Conservation (phyloP, 2,888 invertebrate genomes). For the Clitarchus hookeri region DNA sequence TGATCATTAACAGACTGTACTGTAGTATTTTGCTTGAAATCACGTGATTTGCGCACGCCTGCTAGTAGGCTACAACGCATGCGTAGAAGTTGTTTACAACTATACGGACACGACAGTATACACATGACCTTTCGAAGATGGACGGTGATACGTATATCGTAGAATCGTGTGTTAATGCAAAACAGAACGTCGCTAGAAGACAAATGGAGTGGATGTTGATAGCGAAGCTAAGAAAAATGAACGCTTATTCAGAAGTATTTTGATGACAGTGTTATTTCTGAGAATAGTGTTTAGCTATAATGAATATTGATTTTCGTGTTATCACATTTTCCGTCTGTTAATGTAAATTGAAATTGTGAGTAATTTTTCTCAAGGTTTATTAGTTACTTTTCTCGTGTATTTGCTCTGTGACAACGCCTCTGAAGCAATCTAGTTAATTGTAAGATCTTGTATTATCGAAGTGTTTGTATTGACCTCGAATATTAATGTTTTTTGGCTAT, state of each 20-base stretch:
- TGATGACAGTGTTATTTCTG: slow-evolving; percentile 35
- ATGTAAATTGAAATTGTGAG: slow-evolving; percentile 26
- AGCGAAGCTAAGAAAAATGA: slow-evolving; percentile 29
- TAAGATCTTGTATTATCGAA: neutral
- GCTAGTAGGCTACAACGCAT: slow-evolving; percentile 53
- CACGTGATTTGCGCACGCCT: slow-evolving; percentile 32
- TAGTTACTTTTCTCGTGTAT: neutral
- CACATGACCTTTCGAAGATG: slow-evolving; percentile 52
- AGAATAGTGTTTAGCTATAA: slow-evolving; percentile 37
- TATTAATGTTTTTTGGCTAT: slow-evolving; percentile 50
- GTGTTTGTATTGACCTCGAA: slow-evolving; percentile 51
- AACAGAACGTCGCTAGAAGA: slow-evolving; percentile 30
- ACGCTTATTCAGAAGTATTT: slow-evolving; percentile 28
- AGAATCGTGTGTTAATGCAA: slow-evolving; percentile 44
- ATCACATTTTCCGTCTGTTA: slow-evolving; percentile 38
- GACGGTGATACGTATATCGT: slow-evolving; percentile 46
- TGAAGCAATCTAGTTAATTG: neutral
- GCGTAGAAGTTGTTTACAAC: slow-evolving; percentile 60
- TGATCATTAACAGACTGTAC: too few relatives aligned
- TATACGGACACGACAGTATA: slow-evolving; percentile 43
- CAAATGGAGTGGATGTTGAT: slow-evolving; percentile 30
- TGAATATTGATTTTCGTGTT: slow-evolving; percentile 40
- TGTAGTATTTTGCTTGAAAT: neutral
- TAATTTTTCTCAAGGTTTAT: neutral
- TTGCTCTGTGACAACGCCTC: neutral